phyloP scores from a whole-genome alignment of 2,888 invertebrate genomes.

The Pemphredon lugubris region DNA sequence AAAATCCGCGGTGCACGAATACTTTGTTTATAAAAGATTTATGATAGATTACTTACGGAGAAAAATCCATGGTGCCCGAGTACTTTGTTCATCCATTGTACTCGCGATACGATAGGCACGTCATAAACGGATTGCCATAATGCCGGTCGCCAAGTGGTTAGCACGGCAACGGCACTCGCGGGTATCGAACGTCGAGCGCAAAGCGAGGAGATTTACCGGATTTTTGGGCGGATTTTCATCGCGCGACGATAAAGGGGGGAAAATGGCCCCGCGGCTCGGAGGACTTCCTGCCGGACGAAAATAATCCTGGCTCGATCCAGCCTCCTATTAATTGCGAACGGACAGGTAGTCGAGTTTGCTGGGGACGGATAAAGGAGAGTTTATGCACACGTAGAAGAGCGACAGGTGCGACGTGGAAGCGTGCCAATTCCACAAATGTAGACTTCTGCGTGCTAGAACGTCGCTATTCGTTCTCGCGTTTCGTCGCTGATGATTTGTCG shows the following conservation, averaged over 20 bases:
- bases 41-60: too few species aligned
- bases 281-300: constrained; percentile 9
- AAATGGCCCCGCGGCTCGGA: constrained; percentile 13
- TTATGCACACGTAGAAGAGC: constrained; percentile 36
- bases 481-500: constrained; percentile 26
- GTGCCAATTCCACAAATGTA: constrained; percentile 44
- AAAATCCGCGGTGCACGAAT: too few species aligned
- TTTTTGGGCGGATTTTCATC: constrained; percentile 28
- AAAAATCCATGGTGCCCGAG: too few species aligned
- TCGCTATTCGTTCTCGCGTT: constrained; percentile 34
- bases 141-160: too few species aligned
- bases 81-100: too few species aligned
- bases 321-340: constrained; percentile 46
- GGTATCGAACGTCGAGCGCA: background rate
- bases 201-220: constrained; percentile 15
- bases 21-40: too few species aligned
- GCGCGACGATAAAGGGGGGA: constrained; percentile 11
- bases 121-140: too few species aligned
- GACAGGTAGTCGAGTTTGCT: constrained; percentile 21
- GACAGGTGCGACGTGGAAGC: constrained; percentile 50
- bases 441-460: constrained; percentile 31
- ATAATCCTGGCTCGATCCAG: constrained; percentile 44
- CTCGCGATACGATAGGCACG: too few species aligned
- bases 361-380: constrained; percentile 30
- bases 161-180: background rate